phyloP scores from a whole-genome alignment of 2,888 invertebrate genomes.

The Drosophila kambysellisi region DNA sequence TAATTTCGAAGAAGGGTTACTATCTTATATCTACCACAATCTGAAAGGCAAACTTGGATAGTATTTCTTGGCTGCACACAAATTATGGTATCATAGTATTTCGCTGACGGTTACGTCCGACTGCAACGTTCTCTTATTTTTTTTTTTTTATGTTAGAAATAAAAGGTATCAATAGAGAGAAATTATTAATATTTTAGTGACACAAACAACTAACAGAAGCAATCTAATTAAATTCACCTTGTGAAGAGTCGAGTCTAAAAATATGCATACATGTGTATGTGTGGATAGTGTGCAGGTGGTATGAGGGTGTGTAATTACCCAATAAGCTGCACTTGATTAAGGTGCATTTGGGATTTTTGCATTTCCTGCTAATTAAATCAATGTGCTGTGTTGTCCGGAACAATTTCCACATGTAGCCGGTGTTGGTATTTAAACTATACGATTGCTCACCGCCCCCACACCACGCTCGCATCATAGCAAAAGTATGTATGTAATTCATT shows the following conservation, averaged over 20 bases:
- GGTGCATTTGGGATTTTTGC: slow-evolving; percentile 25
- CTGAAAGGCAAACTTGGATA: no score
- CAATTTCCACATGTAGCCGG: neutral
- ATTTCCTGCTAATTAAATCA: slow-evolving; percentile 39
- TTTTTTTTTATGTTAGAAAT: neutral
- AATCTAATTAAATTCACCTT: slow-evolving; percentile 78
- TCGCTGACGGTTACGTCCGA: no score
- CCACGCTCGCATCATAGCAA: neutral
- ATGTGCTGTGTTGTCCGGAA: slow-evolving; percentile 1
- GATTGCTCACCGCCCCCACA: neutral
- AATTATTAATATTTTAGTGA: slow-evolving; percentile 22
- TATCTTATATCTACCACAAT: no score
- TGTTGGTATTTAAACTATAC: slow-evolving; percentile 4
- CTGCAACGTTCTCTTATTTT: no score
- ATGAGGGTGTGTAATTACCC: slow-evolving; percentile 5
- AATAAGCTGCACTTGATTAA: slow-evolving; percentile 5
- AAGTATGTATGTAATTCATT: slow-evolving; percentile 22
- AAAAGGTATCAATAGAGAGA: neutral
- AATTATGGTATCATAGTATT: no score
- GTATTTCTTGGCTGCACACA: no score
- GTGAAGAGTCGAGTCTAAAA: slow-evolving; percentile 42
- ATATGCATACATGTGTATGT: slow-evolving; percentile 13
- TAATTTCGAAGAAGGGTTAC: no score
- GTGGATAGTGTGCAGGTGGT: neutral
- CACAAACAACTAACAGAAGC: slow-evolving; percentile 49